Evolutionary conservation across 2,888 invertebrate species (phyloP).

Genomic region (Pasiphila rectangulata): DNA sequence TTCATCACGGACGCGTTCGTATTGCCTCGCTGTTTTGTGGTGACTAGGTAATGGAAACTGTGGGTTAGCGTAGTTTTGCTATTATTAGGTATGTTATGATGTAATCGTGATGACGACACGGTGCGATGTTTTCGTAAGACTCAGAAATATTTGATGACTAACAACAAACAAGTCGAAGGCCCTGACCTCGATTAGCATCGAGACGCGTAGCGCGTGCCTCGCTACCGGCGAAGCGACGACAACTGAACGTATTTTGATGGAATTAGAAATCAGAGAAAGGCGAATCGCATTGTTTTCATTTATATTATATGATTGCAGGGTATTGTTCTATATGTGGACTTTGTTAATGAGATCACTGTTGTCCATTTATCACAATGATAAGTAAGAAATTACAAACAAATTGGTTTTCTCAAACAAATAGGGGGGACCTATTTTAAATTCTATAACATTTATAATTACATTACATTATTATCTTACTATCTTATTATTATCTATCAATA

Average conservation of each 20-base stretch:
- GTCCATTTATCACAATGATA: background rate
- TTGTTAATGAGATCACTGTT: background rate
- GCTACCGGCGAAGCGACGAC: slow-evolving; percentile 38
- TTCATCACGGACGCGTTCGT: slow-evolving; percentile 58
- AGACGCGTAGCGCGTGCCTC: slow-evolving; percentile 45
- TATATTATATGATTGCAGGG: background rate
- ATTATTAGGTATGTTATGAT: slow-evolving; percentile 77
- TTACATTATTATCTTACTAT: too few relatives aligned
- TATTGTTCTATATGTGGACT: background rate
- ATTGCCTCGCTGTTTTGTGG: slow-evolving; percentile 55
- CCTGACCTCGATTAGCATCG: slow-evolving; percentile 62
- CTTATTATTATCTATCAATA: too few relatives aligned
- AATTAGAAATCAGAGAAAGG: slow-evolving; percentile 13
- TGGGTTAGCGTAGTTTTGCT: slow-evolving; percentile 64
- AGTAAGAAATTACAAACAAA: too few relatives aligned
- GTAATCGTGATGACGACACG: slow-evolving; percentile 69
- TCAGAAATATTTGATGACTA: slow-evolving; percentile 68
- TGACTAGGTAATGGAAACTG: slow-evolving; percentile 66
- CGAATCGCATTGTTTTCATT: slow-evolving; percentile 3
- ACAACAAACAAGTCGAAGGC: slow-evolving; percentile 54
- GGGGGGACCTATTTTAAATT: too few relatives aligned
- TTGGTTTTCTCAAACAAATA: too few relatives aligned
- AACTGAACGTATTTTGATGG: slow-evolving; percentile 38
- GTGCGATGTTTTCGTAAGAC: slow-evolving; percentile 63
- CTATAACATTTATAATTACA: too few relatives aligned